Evolutionary conservation across 2,888 invertebrate genomes (phyloP), one percentile per base, ranked within the genome.

Genomic region (Junonia oenone): DNA sequence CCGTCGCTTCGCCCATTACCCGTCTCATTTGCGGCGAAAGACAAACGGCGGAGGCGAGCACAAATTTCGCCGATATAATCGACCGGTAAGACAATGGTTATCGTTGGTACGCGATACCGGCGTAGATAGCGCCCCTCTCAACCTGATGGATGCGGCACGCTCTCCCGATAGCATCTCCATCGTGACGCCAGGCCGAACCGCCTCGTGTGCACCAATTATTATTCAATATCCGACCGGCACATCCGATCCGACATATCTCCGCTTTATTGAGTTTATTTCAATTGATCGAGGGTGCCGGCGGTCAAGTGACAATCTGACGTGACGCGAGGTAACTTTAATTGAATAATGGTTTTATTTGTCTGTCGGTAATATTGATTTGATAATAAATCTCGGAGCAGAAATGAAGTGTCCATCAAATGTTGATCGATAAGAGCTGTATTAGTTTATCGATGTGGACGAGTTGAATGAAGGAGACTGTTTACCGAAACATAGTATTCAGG

Each of bases 61-160:
- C 83, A 84, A 86, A 85, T 85, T 85, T 85, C 73, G 79, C 83
- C 78, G 89, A 89, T 89, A 84, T 77, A 81, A 89, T 89, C 87
- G 75, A 72, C 68, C 73, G 54, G 63, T 66, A 68, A 70, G 67
- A 71, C 71, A 69, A 68, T 69, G 83, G 85, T 85, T 87, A 88
- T 87, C 88, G 78, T 72, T 72, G 72, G 75, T 62, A 69, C 70
- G 73, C 79, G 86, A 87, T 87, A 81, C 81, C 70, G 75, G 68
- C 68, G 31, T 68, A 73, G 86, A 86, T 85, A 85, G 69, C 64
- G 72, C 67, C 66, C 68, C 71, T 68, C 69, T 68, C 68, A 67
- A 51, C 51, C 85, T 86, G 89, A 89, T 86, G 89, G 88, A 89
- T 81, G 87, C 83, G 74, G 89, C 89, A 88, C 88, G 89, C 82